Conservation (phyloP, 2,113 vertebrate genomes). For the Heteronetta atricapilla region DNA sequence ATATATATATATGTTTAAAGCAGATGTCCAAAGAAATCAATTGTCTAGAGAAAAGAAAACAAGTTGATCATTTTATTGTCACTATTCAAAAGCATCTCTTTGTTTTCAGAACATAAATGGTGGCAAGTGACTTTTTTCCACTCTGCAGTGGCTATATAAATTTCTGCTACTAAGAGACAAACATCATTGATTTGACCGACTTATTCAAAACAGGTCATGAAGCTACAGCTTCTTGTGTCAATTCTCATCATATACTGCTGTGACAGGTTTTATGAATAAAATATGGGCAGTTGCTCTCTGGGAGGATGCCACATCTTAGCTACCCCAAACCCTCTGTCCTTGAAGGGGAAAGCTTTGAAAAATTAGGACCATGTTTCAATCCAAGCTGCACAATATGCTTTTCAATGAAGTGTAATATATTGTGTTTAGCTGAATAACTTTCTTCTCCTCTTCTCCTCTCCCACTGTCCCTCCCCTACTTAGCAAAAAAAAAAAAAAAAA, state of each 20-base stretch:
- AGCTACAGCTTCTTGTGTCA: conserved; percentile 52
- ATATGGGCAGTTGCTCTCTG: conserved; percentile 63
- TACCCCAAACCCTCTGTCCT: conserved; percentile 62
- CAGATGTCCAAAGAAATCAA: conserved; percentile 23
- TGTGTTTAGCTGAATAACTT: conserved; percentile 75
- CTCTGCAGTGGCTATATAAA: background rate
- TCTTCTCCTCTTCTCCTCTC: conserved; percentile 40
- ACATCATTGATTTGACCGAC: conserved; percentile 20
- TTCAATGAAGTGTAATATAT: conserved; percentile 69
- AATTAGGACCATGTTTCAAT: conserved; percentile 76
- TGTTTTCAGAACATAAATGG: conserved; percentile 49
- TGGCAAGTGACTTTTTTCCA: conserved; percentile 23
- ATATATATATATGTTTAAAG: background rate
- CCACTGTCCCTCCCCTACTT: conserved; percentile 4
- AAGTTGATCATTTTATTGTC: conserved; percentile 33
- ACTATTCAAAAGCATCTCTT: conserved; percentile 15
- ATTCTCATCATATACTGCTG: conserved; percentile 52
- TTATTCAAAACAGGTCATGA: conserved; percentile 46
- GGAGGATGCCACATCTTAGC: conserved; percentile 71
- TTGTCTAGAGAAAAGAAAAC: conserved; percentile 25
- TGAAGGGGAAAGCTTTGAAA: conserved; percentile 75
- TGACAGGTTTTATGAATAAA: conserved; percentile 74
- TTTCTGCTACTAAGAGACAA: conserved; percentile 32
- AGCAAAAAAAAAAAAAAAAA: background rate
- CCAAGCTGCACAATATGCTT: conserved; percentile 66